Base-by-base conservation (phyloP, 2,797 vertebrate genomes). In the Peromyscus nudipes region DNA sequence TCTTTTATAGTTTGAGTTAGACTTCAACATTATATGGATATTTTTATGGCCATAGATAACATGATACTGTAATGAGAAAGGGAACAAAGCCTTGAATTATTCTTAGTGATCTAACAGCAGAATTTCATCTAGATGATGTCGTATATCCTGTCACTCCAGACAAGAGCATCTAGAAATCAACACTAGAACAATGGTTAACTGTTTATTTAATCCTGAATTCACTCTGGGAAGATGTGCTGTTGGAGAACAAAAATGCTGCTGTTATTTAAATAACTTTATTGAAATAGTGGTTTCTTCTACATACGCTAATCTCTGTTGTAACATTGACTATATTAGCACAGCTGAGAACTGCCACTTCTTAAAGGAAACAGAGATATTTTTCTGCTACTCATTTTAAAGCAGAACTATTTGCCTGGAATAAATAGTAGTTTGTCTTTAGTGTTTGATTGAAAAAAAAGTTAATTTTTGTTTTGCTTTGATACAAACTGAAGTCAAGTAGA, bases 201-300 rank as follows among this genome's bases (percentile, higher is more conserved):
- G 14, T 91, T 92, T 90, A 86, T 92, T 96, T 94, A 96, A 90
- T 64, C 86, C 75, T 43, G 23, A 62, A 62, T 9, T 62, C 86
- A 96, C 34, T 95, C 91, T 76, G 40, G 81, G 49, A 89, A 49
- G 79, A 34, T 76, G 27, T 14, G 40, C 64, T 90, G 52, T 49
- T 75, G 89, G n/a, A 65, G 4, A 95, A 93, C 8, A 94, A 91
- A 2, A 94, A 91, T 3, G 14, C 23, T 73, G n/a, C 55, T 90
- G 69, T 67, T 62, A 93, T 84, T 62, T 49, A 73, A 73, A 92
- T 92, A 95, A 91, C 80, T 46, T 92, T 93, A n/a, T 75, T 80
- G 86, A 96, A 96, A 93, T 81, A 71, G 92, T 92, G 11, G 13
- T 37, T 90, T 95, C 34, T 69, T 81, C 7, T 82, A 71, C 23